Evolutionary conservation across 2,797 vertebrate species (phyloP).

Genomic region (Tragopan temminckii): DNA sequence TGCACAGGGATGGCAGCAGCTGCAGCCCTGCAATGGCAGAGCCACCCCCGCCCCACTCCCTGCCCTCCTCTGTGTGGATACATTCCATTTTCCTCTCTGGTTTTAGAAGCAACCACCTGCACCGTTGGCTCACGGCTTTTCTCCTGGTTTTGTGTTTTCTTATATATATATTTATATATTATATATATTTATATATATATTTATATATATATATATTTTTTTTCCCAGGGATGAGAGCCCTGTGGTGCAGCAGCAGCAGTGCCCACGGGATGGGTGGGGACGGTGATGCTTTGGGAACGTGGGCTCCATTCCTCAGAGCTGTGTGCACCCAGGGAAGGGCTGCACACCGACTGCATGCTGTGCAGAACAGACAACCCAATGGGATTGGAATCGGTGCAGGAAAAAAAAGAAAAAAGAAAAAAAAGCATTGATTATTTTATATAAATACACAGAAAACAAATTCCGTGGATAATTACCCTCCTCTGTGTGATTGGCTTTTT

Average conservation of each 20-base stretch:
- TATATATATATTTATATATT: background rate
- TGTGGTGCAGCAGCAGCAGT: background rate
- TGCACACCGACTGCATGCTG: conserved; percentile 78
- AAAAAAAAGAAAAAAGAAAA: too few relatives aligned
- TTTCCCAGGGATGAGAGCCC: background rate
- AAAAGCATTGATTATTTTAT: conserved; percentile 77
- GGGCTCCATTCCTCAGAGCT: too few relatives aligned
- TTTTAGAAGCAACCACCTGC: background rate
- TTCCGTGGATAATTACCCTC: conserved; percentile 65
- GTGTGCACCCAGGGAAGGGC: too few relatives aligned
- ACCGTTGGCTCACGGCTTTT: background rate
- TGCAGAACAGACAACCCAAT: conserved; percentile 71
- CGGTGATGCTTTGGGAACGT: too few relatives aligned
- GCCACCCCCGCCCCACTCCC: too few relatives aligned
- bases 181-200: too few relatives aligned
- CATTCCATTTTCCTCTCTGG: background rate
- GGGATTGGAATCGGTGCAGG: conserved; percentile 44
- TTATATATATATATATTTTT: background rate
- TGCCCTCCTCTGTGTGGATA: background rate
- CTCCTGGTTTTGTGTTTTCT: background rate
- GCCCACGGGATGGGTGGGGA: too few relatives aligned
- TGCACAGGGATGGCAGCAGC: too few relatives aligned
- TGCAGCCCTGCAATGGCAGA: too few relatives aligned
- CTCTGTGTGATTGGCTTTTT: conserved; percentile 55
- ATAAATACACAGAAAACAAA: conserved; percentile 78